Percentiles rank a stretch among this genome's conserved stretches.
phyloP scores from a whole-genome alignment of 1,140 invertebrate genomes.

The Portunus trituberculatus region DNA sequence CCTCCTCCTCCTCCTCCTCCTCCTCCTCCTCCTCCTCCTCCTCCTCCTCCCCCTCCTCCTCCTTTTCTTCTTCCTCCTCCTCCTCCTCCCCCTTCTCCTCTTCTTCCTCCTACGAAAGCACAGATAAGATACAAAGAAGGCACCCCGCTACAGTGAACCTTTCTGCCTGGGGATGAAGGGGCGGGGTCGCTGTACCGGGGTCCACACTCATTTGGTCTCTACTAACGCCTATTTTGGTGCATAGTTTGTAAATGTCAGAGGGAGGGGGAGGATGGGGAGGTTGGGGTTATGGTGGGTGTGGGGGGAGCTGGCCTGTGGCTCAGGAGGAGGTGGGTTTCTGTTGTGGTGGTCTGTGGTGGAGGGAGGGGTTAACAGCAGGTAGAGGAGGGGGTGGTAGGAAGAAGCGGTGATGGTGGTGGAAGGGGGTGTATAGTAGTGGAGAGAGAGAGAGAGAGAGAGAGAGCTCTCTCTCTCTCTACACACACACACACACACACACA shows the following conservation, averaged over 20 bases:
- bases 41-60: too few species aligned
- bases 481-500: too few species aligned
- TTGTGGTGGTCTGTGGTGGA: not conserved
- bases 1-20: too few species aligned
- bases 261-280: not conserved
- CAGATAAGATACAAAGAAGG: not conserved
- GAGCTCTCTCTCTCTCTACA: too few species aligned
- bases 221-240: slow-evolving; percentile 2
- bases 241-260: slow-evolving; percentile 14
- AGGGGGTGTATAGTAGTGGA: too few species aligned
- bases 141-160: not conserved
- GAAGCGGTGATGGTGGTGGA: not conserved
- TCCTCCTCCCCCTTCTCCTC: not conserved
- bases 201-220: not conserved
- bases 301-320: not conserved
- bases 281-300: not conserved
- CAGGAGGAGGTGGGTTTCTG: not conserved
- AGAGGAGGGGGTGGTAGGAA: not conserved
- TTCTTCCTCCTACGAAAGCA: not conserved
- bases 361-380: not conserved
- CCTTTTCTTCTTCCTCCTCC: too few species aligned
- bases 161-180: not conserved
- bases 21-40: too few species aligned
- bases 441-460: too few species aligned
- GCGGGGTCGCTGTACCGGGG: not conserved